A percentile compares a stretch with the other conserved stretches of the same genome.
Evolutionary conservation across 2,797 vertebrate species (phyloP).

Genomic region (Microcaecilia unicolor): DNA sequence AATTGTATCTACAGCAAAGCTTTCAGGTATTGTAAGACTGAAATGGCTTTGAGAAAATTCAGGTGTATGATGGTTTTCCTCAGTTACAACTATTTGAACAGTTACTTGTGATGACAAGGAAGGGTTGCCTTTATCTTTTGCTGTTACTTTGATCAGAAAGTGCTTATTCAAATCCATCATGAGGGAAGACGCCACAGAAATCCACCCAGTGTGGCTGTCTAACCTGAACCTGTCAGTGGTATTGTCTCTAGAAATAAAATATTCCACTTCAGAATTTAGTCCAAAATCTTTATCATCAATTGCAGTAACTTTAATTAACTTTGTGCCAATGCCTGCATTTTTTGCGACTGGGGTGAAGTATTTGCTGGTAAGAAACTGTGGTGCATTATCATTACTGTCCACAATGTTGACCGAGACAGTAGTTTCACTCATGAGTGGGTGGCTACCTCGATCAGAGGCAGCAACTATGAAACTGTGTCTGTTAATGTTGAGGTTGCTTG

Average conservation of each 20-base stretch:
- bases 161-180: constrained; percentile 70
- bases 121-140: constrained; percentile 85
- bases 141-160: constrained; percentile 71
- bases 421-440: constrained; percentile 83
- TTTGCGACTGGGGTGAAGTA: constrained; percentile 94
- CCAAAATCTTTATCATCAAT: constrained; percentile 89
- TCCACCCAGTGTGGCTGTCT: constrained; percentile 79
- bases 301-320: constrained; percentile 74
- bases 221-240: constrained; percentile 74
- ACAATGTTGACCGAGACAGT: constrained; percentile 88
- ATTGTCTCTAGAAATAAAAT: constrained; percentile 68
- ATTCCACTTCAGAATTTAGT: constrained; percentile 87
- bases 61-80: constrained; percentile 92
- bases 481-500: constrained; percentile 78
- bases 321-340: constrained; percentile 82
- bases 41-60: constrained; percentile 93
- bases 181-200: constrained; percentile 80
- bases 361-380: constrained; percentile 59
- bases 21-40: constrained; percentile 76
- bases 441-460: constrained; percentile 81
- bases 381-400: constrained; percentile 90
- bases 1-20: constrained; percentile 73
- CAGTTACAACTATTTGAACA: constrained; percentile 78
- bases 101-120: constrained; percentile 66
- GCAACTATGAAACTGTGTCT: constrained; percentile 95